Evolutionary conservation across 53 echinoderm and acorn worm species (phyloP).

Genomic region (Astropecten irregularis): DNA sequence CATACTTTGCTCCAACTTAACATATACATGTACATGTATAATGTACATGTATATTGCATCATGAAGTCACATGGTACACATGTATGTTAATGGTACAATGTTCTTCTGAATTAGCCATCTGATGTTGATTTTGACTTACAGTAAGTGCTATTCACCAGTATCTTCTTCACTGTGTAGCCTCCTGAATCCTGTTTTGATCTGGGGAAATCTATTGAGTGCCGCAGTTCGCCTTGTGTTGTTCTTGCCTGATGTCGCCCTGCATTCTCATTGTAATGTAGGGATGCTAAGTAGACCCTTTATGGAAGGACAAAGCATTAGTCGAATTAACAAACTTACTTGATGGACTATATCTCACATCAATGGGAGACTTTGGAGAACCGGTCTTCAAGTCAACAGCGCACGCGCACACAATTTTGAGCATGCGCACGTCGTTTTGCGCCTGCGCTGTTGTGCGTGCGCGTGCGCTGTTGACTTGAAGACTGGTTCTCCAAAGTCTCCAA

Average conservation of each 20-base stretch:
- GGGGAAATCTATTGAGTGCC: background rate
- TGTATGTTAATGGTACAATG: background rate
- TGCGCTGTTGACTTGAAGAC: too few relatives aligned
- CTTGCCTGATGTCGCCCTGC: background rate
- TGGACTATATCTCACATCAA: background rate
- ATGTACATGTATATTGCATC: too few relatives aligned
- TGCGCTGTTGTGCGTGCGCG: too few relatives aligned
- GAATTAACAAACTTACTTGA: background rate
- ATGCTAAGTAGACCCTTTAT: background rate
- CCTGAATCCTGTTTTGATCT: conserved; percentile 31
- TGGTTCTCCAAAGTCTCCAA: background rate
- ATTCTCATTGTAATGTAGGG: background rate
- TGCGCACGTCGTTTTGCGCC: too few relatives aligned
- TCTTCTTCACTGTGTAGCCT: conserved; percentile 29
- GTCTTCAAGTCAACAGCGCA: too few relatives aligned
- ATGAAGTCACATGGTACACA: background rate
- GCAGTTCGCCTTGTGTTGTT: background rate
- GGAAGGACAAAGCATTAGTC: too few relatives aligned
- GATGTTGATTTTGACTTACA: conserved; percentile 23
- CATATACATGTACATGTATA: background rate
- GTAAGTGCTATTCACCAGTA: conserved; percentile 13
- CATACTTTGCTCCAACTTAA: background rate
- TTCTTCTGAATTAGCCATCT: background rate
- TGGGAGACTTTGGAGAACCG: too few relatives aligned
- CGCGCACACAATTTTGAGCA: too few relatives aligned